Conservation (phyloP, 1,140 invertebrate genomes). For the Trinorchestia longiramus region DNA sequence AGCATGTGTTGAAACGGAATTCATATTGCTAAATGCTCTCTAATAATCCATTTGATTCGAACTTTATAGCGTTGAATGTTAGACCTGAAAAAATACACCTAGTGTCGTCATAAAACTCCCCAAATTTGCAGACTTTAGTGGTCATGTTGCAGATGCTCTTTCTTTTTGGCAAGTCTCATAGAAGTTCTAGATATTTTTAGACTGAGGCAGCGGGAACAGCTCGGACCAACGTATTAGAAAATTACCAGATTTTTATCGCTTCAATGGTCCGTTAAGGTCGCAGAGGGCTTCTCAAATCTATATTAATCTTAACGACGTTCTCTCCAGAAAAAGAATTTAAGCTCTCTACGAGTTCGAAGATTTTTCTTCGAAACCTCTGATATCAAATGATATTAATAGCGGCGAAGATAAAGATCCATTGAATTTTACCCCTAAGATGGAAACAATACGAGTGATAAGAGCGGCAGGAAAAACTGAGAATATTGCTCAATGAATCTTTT, state of each 20-base stretch:
- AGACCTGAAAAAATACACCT: too few relatives aligned
- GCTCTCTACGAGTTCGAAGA: background rate
- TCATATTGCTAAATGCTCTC: too few relatives aligned
- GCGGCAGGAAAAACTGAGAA: background rate
- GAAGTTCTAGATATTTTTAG: background rate
- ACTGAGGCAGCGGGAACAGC: background rate
- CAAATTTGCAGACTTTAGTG: background rate
- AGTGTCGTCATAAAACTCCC: background rate
- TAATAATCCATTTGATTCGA: too few relatives aligned
- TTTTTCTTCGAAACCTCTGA: background rate
- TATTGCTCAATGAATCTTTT: background rate
- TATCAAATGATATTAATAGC: background rate
- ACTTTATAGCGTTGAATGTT: too few relatives aligned
- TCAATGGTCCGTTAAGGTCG: conserved; percentile 3
- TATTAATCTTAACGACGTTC: background rate
- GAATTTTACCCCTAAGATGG: background rate
- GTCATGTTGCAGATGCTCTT: background rate
- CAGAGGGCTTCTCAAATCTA: background rate
- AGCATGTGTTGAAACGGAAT: too few relatives aligned
- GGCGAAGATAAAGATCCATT: background rate
- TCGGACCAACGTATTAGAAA: background rate
- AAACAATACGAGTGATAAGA: background rate
- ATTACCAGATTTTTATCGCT: background rate
- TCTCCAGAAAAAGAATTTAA: background rate
- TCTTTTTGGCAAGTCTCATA: background rate